Base-by-base conservation (phyloP, 1,140 invertebrate genomes). In the Aphaenogaster floridana region DNA sequence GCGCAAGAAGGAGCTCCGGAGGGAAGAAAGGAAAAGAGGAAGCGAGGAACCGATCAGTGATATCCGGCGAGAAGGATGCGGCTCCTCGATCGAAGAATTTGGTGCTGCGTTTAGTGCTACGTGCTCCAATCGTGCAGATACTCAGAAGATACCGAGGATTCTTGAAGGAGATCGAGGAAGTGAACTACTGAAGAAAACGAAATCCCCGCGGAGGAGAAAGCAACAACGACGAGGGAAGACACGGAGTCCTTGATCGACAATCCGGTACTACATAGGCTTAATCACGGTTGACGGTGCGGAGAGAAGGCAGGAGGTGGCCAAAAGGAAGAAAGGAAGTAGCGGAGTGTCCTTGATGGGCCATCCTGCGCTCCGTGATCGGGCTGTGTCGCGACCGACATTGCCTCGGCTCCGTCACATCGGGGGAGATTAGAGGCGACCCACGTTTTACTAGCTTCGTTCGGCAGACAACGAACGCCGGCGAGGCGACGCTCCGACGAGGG, bases 351-450 rank as follows among this genome's bases (percentile, higher is more conserved):
- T 84, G 69, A 84, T 50, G 42, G 52, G 42, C 69, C 69, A 74
- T 83, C 69, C 80, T 54, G 69, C 52, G 68, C 68, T 83, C 50
- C 66, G 17, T 48, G 80, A 84, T 83, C 42, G 42, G 39, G 68
- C 54, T 74, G 68, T 61, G 45, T 76, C 80, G 80, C 64, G 78
- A 71, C 28, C 80, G 69, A 63, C 69, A 71, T 81, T 57, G 52
- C 36, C 15, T 42, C 63, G 5, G n/a, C 78, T 54, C 13, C 61
- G 61, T 66, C 61, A 17, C 39, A 74, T 74, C 78, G 78, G 9
- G 59, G 59, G 78, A 69, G 79, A 88, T 76, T 85, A 68, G 59
- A 68, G 63, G 81, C 81, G 50, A 86, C 36, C 68, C 63, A 81
- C 76, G 63, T 86, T 86, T 86, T 39, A 72, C 28, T 61, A 42